A percentile compares a stretch with the other conserved stretches of the same genome.
These are phyloP conservation scores for Syritta pipiens DNA, from an alignment of 2,888 invertebrate genomes.

Conservation along the genomic window DNA sequence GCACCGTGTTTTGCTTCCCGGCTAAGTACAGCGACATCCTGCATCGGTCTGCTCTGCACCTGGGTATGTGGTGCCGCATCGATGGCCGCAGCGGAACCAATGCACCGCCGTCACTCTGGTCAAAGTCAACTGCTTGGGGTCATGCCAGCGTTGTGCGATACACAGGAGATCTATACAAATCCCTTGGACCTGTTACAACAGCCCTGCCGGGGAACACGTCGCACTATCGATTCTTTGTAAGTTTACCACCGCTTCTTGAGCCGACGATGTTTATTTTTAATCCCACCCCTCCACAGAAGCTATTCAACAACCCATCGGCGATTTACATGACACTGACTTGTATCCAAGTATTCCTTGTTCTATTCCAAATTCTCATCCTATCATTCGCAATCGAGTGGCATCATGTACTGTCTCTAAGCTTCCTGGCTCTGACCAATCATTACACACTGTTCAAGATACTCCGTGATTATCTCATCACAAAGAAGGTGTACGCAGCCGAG, in stretches of 20 bases:
- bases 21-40: constrained; percentile 91
- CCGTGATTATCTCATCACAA: constrained; percentile 91
- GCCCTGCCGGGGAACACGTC: constrained; percentile 91
- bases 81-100: constrained; percentile 71
- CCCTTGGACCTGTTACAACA: constrained; percentile 89
- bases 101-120: constrained; percentile 79
- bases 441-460: constrained; percentile 93
- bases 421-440: constrained; percentile 94
- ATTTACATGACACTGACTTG: constrained; percentile 87
- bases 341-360: constrained; percentile 85
- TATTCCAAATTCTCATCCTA: constrained; percentile 88
- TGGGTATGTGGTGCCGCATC: constrained; percentile 82
- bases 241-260: constrained; percentile 75
- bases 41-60: constrained; percentile 93
- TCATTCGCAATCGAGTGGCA: constrained; percentile 94
- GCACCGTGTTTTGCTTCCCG: constrained; percentile 84
- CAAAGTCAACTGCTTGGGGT: constrained; percentile 84
- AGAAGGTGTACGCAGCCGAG: constrained; percentile 85
- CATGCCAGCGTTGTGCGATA: constrained; percentile 87
- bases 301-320: constrained; percentile 92
- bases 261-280: background rate
- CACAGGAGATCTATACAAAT: constrained; percentile 86
- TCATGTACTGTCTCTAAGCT: constrained; percentile 90
- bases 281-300: constrained; percentile 82
- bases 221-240: constrained; percentile 93